Base-by-base conservation (phyloP, 1,140 invertebrate genomes). In the Melipona quadrifasciata region DNA sequence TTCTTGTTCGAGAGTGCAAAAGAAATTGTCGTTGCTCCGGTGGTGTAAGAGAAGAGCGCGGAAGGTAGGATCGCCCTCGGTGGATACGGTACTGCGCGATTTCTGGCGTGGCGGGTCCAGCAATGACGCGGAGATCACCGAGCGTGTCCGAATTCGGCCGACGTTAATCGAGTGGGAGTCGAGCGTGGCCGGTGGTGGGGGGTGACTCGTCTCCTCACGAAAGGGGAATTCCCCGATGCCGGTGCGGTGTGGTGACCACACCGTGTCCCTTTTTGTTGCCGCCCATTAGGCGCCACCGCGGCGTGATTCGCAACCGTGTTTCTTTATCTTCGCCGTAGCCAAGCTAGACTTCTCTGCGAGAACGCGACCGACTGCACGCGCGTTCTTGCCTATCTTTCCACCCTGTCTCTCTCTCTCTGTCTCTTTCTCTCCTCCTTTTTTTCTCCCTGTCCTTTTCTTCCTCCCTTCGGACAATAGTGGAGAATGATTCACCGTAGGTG, bases 261-360 rank as follows among this genome's bases (percentile, higher is more conserved):
- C 80, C 84, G 79, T 87, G 83, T 87, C 90, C 85, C 90, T 93
- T 91, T 93, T 93, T 93, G 93, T 94, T 92, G 93, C 93, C 94
- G 93, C 94, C 94, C 93, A 94, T 94, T 94, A 94, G 93, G 93
- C 94, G 93, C 93, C 93, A 92, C 91, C 92, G 87, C 93, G 92
- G 92, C 93, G 93, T 94, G 93, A 94, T 94, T 94, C 93, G 93
- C 91, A 94, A 93, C 93, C 93, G 88, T 93, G 93, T 93, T 93
- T 93, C 92, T 93, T 94, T 93, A 93, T 94, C 92, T 93, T 90
- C 87, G 87, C 84, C 87, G 84, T 87, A 85, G 68, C 75, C 70
- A 39, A 79, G 73, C 87, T 83, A 84, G 84, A 86, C 8, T 6
- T 47, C 75, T 77, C 58, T 86, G 73, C 64, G 55, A 47, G 39